Base-by-base conservation (phyloP, 2,113 vertebrate species). In the Phocoena sinus region DNA sequence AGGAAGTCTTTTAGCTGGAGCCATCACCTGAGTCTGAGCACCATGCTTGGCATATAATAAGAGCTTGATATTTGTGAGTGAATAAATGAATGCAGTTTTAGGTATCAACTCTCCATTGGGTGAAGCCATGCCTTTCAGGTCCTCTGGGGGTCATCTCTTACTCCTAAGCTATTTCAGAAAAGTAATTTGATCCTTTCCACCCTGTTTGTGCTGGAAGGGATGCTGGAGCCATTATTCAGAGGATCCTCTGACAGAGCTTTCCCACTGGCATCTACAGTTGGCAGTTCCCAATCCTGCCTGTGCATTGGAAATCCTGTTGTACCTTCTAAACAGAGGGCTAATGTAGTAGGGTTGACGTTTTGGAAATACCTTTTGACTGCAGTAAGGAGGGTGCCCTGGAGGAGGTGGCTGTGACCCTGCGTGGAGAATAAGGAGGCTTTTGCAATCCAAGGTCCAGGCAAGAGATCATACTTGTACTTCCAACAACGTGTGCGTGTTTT, bases 191-290 rank as follows among this genome's bases (percentile, higher is more conserved):
- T 86, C 60, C n/a, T 90, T 87, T 23, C 13, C 14, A 53, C 4
- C 20, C 6, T 73, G 9, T 60, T 21, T 28, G 0, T 14, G 31
- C 13, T 80, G n/a, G 70, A 74, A 83, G 41, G 23, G n/a, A 41
- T 33, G 12, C 53, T 58, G 56, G 2, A 60, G 56, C 28, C 26
- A 17, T n/a, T 47, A 21, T 44, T 47, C 33, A 62, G 33, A 87
- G 28, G 79, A 28, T 3, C 26, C 12, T 71, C 60, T 1, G 12
- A 47, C 6, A 10, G 28, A 11, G 2, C n/a, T 74, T 88, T 44
- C 11, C 1, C 20, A 18, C 2, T 21, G 20, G n/a, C 6, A n/a
- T 50, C 18, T 71, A 0, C 4, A 10, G 5, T 28, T 50, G 60
- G 44, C 8, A 12, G 26, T 62, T 62, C 28, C 90, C 56, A 79